These are phyloP conservation scores for Alligator sinensis DNA, from an alignment of 2,113 vertebrate species.

Conservation along the genomic window DNA sequence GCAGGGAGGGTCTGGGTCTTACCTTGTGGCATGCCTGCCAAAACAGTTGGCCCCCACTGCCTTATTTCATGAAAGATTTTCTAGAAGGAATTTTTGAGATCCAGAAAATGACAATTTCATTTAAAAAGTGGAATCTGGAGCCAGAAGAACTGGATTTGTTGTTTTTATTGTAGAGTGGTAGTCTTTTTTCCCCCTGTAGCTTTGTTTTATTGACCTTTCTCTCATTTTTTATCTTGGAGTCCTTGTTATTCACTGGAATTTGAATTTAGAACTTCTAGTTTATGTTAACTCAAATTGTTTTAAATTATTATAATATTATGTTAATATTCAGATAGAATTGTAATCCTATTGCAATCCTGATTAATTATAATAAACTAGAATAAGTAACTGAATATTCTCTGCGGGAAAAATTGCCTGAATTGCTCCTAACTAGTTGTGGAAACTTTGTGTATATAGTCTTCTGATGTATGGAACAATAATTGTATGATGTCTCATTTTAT, in stretches of 20 bases:
- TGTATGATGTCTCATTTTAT: too few species aligned
- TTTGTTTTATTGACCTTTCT: background rate
- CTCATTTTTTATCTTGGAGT: background rate
- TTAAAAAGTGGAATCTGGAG: background rate
- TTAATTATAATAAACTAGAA: too few species aligned
- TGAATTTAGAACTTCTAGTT: background rate
- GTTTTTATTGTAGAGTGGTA: background rate
- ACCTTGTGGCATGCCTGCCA: too few species aligned
- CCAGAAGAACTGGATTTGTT: background rate
- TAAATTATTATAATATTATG: background rate
- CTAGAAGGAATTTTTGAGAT: background rate
- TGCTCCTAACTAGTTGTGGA: too few species aligned
- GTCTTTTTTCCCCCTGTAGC: accelerated
- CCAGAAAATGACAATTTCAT: background rate
- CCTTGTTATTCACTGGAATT: background rate
- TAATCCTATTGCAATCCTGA: background rate
- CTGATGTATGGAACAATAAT: too few species aligned
- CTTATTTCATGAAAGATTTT: background rate
- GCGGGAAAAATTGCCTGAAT: too few species aligned
- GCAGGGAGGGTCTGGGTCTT: too few species aligned
- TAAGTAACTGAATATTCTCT: too few species aligned
- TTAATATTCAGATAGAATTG: background rate
- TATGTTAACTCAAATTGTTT: background rate
- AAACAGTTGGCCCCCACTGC: too few species aligned
- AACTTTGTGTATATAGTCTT: too few species aligned